phyloP scores from a whole-genome alignment of 2,797 vertebrate genomes.

The Mormyrops boulengeri region DNA sequence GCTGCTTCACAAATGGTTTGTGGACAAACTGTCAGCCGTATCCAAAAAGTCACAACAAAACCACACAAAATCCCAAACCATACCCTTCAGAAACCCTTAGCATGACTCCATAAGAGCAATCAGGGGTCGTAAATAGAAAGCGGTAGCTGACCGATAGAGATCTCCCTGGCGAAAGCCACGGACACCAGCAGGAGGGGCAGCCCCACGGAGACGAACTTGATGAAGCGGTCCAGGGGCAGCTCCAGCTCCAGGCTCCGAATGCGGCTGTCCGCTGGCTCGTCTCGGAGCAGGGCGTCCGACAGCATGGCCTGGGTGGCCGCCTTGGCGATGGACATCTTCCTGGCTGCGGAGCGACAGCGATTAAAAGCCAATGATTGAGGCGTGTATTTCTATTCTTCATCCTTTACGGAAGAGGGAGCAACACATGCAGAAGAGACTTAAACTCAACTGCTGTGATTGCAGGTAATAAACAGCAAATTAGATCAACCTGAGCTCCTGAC shows the following conservation, averaged over 20 bases:
- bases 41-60: background rate
- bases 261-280: conserved; percentile 51
- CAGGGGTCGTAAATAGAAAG: background rate
- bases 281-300: conserved; percentile 81
- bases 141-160: conserved; percentile 73
- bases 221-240: conserved; percentile 81
- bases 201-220: conserved; percentile 84
- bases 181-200: conserved; percentile 84
- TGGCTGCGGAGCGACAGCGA: conserved; percentile 30
- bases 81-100: background rate
- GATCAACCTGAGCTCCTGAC: background rate
- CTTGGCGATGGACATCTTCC: conserved; percentile 82
- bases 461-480: background rate
- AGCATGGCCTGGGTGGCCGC: conserved; percentile 85
- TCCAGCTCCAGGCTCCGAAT: conserved; percentile 76
- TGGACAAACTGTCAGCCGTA: background rate
- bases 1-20: background rate
- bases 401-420: background rate
- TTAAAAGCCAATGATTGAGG: background rate
- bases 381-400: background rate
- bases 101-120: background rate
- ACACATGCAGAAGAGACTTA: background rate
- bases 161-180: conserved; percentile 82
- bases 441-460: background rate
- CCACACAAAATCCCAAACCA: background rate